phyloP scores from a whole-genome alignment of 2,888 invertebrate species.

The Latrodectus elegans region DNA sequence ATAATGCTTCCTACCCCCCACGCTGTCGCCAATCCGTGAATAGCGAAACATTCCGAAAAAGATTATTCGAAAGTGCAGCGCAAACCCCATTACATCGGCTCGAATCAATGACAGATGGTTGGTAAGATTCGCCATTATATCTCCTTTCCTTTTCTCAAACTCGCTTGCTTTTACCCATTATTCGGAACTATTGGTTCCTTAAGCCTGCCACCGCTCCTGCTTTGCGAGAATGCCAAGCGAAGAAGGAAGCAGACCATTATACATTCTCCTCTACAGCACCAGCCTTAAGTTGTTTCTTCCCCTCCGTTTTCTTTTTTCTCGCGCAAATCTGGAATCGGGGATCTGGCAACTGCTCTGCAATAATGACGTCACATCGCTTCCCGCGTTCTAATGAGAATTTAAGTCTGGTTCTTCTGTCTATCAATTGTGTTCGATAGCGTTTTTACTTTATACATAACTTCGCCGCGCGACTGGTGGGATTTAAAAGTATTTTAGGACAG shows the following conservation, averaged over 20 bases:
- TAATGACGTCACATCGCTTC: constrained; percentile 68
- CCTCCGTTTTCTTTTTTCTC: constrained; percentile 16
- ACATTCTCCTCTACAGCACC: constrained; percentile 63
- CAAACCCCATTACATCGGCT: constrained; percentile 49
- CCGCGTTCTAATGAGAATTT: constrained; percentile 68
- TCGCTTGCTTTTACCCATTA: constrained; percentile 65
- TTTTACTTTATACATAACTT: constrained; percentile 67
- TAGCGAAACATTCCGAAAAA: constrained; percentile 63
- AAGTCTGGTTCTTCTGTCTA: constrained; percentile 69
- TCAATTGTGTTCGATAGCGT: constrained; percentile 69
- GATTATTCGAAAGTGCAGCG: constrained; percentile 57
- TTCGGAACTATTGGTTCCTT: constrained; percentile 69
- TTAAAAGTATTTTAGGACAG: constrained; percentile 69
- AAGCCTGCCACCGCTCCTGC: constrained; percentile 56
- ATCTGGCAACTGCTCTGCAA: constrained; percentile 68
- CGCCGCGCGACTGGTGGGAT: constrained; percentile 48
- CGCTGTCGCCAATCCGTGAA: constrained; percentile 51
- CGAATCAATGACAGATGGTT: constrained; percentile 68
- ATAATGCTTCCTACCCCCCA: constrained; percentile 55
- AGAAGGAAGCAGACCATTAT: constrained; percentile 61
- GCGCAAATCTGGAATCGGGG: constrained; percentile 60
- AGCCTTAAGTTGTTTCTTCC: constrained; percentile 68
- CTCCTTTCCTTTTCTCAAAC: constrained; percentile 67
- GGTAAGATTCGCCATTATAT: constrained; percentile 63
- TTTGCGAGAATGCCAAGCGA: neutral